Percentiles rank a stretch among this genome's conserved stretches.
Evolutionary conservation across 1,140 invertebrate genomes (phyloP).

Genomic region (Halotydeus destructor): DNA sequence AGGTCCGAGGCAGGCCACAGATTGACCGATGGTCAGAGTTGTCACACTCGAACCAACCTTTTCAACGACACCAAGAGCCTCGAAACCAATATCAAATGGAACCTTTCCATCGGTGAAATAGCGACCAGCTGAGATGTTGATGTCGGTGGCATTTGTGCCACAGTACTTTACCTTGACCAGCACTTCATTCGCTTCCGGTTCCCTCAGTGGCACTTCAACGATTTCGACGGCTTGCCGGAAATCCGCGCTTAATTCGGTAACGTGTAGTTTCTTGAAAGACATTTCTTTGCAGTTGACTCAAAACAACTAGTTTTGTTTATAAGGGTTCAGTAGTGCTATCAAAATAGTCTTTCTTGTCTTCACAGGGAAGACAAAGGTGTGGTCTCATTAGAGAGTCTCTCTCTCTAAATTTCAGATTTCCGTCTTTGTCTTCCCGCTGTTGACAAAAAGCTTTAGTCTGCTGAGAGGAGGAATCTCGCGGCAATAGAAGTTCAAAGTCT

Average conservation of each 20-base stretch:
- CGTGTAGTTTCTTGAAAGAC: conserved; percentile 5
- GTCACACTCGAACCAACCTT: conserved; percentile 3
- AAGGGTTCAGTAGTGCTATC: too few relatives aligned
- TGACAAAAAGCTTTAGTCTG: too few relatives aligned
- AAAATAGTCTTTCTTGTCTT: too few relatives aligned
- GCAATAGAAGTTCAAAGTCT: too few relatives aligned
- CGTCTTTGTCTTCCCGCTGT: too few relatives aligned
- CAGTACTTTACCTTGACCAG: conserved; percentile 11
- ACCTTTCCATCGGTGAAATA: conserved; percentile 7
- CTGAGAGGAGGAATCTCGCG: too few relatives aligned
- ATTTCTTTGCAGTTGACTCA: too few relatives aligned
- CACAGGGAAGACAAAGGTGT: too few relatives aligned
- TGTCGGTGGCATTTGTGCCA: conserved; percentile 13
- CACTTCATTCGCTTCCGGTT: conserved; percentile 8
- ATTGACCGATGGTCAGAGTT: conserved; percentile 2
- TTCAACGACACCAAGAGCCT: conserved; percentile 7
- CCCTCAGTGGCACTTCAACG: not conserved
- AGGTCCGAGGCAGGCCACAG: conserved; percentile 1
- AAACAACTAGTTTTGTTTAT: too few relatives aligned
- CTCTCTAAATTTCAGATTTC: too few relatives aligned
- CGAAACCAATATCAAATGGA: conserved; percentile 9
- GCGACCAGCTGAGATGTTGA: conserved; percentile 13
- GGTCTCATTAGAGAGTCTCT: too few relatives aligned
- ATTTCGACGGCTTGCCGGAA: conserved; percentile 11
- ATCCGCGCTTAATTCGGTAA: conserved; percentile 9